Base-by-base conservation (phyloP, 1,140 invertebrate species). In the Ylistrum balloti region DNA sequence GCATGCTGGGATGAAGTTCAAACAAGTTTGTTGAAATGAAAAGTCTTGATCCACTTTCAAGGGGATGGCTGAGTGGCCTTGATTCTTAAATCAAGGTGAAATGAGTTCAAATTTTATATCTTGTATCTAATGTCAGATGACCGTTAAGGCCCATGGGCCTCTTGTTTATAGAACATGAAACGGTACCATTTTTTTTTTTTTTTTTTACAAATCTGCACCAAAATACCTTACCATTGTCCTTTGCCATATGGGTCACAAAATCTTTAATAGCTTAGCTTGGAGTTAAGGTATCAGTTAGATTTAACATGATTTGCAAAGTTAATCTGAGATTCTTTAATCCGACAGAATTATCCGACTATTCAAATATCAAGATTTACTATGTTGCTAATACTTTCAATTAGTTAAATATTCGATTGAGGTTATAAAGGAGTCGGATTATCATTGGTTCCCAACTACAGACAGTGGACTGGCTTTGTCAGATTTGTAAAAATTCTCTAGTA, bases 401-500 rank as follows among this genome's bases (percentile, higher is more conserved):
- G 56, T 74, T 22, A 11, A 74, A 74, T 7, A n/a, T 74, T 38
- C 56, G 22, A 7, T 74, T 74, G 56, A 74, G 56, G 56, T n/a
- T 74, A 74, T 74, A n/a, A 74, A 74, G 28, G 56, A n/a, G 56
- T 74, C 22, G 28, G 56, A 74, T 74, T 74, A 74, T 74, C 56
- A 74, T 7, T 38, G 35, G 35, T 5, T 13, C 56, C 56, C 5
- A 28, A 74, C 56, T n/a, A 74, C 56, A 28, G 56, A 74, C n/a
- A 28, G 22, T 9, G 5, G 56, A n/a, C n/a, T 5, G 22, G 15
- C 56, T 74, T 45, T 45, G 41, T 45, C 41, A 17, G 41, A 15
- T 45, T 1, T 45, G 20, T 45, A 45, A 17, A 13, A 17, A 17
- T 17, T 45, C 9, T 1, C 10, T 45, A 28, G 28, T 74, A 74